Conservation (phyloP, 1,140 invertebrate species). For the Trachymyrmex septentrionalis region DNA sequence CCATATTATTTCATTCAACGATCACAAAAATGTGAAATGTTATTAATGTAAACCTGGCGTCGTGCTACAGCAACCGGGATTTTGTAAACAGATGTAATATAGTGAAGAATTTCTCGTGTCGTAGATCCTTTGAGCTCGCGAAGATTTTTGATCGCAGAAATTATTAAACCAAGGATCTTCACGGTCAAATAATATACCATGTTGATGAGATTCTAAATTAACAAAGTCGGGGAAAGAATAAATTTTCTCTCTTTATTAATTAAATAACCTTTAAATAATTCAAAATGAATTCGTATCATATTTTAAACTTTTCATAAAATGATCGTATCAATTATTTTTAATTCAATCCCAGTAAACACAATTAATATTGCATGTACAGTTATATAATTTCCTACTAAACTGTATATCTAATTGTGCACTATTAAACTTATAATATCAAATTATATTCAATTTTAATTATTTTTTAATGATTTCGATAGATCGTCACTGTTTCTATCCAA, state of each 20-base stretch:
- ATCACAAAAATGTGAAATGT: not conserved
- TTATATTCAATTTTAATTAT: too few species aligned
- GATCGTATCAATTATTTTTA: not conserved
- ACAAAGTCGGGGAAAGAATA: not conserved
- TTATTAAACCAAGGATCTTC: slow-evolving; percentile 65
- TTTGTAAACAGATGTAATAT: slow-evolving; percentile 70
- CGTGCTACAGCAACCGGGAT: slow-evolving; percentile 59
- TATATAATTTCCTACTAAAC: too few species aligned
- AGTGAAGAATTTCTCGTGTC: slow-evolving; percentile 74
- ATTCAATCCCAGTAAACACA: too few species aligned
- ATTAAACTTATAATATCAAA: too few species aligned
- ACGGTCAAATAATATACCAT: slow-evolving; percentile 60
- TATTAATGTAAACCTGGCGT: slow-evolving; percentile 71
- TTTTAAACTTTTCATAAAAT: not conserved
- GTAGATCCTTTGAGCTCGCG: slow-evolving; percentile 73
- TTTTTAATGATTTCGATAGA: too few species aligned
- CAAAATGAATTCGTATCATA: not conserved
- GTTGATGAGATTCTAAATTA: slow-evolving; percentile 39
- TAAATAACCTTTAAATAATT: not conserved
- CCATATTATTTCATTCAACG: not conserved
- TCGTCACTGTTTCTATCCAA: too few species aligned
- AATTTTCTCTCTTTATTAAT: not conserved
- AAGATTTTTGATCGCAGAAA: slow-evolving; percentile 77
- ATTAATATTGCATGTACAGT: too few species aligned
- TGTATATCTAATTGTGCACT: too few species aligned